Evolutionary conservation across 1,140 invertebrate species (phyloP).

Genomic region (Leptonema lineaticorne): DNA sequence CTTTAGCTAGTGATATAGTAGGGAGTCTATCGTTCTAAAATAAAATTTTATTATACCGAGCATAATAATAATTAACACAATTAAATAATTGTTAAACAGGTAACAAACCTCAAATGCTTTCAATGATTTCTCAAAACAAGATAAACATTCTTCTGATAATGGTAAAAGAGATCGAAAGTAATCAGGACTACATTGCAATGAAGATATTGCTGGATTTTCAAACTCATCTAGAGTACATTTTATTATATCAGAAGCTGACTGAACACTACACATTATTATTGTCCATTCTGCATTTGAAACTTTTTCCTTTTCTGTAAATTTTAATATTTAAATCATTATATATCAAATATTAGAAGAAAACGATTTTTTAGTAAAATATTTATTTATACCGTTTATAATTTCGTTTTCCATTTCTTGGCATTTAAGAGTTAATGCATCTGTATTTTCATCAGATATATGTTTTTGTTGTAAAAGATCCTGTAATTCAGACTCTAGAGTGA

Average conservation of each 20-base stretch:
- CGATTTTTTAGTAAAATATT: slow-evolving; percentile 13
- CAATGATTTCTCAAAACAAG: slow-evolving; percentile 26
- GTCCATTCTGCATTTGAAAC: slow-evolving; percentile 22
- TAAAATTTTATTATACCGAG: not conserved
- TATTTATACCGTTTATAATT: slow-evolving; percentile 50
- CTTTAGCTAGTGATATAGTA: slow-evolving; percentile 23
- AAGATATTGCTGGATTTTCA: slow-evolving; percentile 69
- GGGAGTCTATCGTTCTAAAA: slow-evolving; percentile 35
- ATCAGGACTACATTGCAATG: slow-evolving; percentile 69
- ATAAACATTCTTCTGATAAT: slow-evolving; percentile 23
- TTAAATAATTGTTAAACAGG: not conserved
- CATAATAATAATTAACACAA: not conserved
- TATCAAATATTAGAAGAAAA: slow-evolving; percentile 7
- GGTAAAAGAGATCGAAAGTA: slow-evolving; percentile 58
- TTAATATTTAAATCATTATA: not conserved
- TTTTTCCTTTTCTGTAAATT: slow-evolving; percentile 34
- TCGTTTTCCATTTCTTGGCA: slow-evolving; percentile 48
- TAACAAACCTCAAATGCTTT: slow-evolving; percentile 29
- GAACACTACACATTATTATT: slow-evolving; percentile 49
- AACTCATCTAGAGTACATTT: slow-evolving; percentile 64
- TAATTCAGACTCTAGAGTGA: slow-evolving; percentile 64
- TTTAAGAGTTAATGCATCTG: slow-evolving; percentile 53
- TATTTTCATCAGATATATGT: slow-evolving; percentile 61
- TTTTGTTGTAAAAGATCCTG: slow-evolving; percentile 67
- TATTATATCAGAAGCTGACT: slow-evolving; percentile 62